Evolutionary conservation across 2,113 vertebrate genomes (phyloP).

Genomic region (Meleagris gallopavo): DNA sequence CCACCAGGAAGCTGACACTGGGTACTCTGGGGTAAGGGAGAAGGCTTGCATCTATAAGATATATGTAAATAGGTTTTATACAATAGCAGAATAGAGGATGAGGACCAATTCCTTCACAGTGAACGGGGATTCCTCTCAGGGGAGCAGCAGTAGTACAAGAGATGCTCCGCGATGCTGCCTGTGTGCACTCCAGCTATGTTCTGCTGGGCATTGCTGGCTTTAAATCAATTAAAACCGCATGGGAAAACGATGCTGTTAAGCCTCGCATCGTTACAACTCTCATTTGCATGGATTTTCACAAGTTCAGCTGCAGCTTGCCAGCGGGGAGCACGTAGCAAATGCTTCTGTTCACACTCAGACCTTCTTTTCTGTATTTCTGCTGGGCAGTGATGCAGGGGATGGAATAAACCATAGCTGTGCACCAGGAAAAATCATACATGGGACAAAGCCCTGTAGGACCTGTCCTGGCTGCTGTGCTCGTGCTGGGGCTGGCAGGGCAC

Average conservation of each 20-base stretch:
- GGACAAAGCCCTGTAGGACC: background rate
- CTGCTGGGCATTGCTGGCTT: background rate
- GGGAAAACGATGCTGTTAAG: background rate
- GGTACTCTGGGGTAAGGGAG: background rate
- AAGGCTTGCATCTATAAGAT: background rate
- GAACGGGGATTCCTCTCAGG: no score
- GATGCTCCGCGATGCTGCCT: background rate
- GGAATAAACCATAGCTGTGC: background rate
- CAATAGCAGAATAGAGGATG: background rate
- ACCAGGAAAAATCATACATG: background rate
- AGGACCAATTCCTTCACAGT: background rate
- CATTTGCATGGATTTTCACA: background rate
- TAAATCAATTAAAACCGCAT: background rate
- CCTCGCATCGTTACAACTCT: background rate
- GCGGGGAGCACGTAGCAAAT: background rate
- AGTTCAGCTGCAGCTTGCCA: background rate
- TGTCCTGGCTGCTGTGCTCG: accelerated
- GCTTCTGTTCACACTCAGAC: background rate
- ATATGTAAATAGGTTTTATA: no score
- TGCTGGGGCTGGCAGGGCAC: background rate
- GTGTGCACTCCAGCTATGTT: background rate
- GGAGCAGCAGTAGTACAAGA: background rate
- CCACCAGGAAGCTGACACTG: background rate
- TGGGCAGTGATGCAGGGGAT: accelerated
- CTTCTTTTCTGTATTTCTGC: background rate